Base-by-base conservation (phyloP, 2,888 invertebrate genomes). In the Acanthosepion esculentum region DNA sequence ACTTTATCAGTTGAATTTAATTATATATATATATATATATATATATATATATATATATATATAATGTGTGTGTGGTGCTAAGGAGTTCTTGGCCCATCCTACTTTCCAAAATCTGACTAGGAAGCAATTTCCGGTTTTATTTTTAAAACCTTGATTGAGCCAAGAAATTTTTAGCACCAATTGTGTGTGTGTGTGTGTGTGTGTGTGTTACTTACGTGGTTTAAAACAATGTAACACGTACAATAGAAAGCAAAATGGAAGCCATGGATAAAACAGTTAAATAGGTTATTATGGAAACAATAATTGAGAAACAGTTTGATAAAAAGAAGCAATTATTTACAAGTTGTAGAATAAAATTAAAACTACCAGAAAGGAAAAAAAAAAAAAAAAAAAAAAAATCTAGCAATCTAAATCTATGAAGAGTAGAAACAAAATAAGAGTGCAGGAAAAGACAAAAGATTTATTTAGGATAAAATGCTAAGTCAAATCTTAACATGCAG, bases 261-360 rank as follows among this genome's bases (percentile, higher is more conserved):
- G n/a, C 15, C 15, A 78, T n/a, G n/a, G n/a, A 78, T n/a, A 12
- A 20, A 59, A 78, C 78, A 78, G n/a, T 78, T n/a, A 78, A 33
- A 78, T 78, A 78, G n/a, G 78, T 78, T 78, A 78, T 78, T 78
- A 78, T n/a, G n/a, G n/a, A 78, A 78, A 78, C 78, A 78, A 15
- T n/a, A 78, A n/a, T 78, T 78, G 78, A 33, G n/a, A n/a, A 78
- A 78, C n/a, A 78, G 8, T 29, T 78, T n/a, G 78, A n/a, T 78
- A 15, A 78, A 78, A 29, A 78, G n/a, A 10, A 59, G 50, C 50
- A 59, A 59, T 33, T 3, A 12, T 78, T 78, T 78, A 33, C 15
- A 78, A n/a, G 12, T n/a, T 78, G n/a, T 78, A 78, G 33, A 78
- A 78, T n/a, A n/a, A 78, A 78, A n/a, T 78, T n/a, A 23, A 59